phyloP scores from a whole-genome alignment of 2,888 invertebrate genomes.

The Nephrotoma flavescens region DNA sequence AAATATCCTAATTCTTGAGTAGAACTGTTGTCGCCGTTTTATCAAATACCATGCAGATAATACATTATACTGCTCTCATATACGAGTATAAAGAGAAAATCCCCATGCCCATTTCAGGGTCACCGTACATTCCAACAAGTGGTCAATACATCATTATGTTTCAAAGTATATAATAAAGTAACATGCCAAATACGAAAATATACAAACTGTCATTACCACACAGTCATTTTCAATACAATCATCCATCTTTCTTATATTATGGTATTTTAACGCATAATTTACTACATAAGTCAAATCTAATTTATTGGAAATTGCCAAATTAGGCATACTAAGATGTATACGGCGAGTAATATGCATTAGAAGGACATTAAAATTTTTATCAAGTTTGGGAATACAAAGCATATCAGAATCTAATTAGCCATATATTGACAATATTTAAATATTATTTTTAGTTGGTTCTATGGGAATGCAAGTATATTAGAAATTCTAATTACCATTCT shows the following conservation, averaged over 20 bases:
- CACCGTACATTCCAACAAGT: background rate
- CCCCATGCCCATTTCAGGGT: background rate
- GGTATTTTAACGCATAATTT: background rate
- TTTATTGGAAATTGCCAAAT: background rate
- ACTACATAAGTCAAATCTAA: background rate
- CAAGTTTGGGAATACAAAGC: background rate
- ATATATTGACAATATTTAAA: background rate
- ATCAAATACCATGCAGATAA: too few relatives aligned
- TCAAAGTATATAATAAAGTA: background rate
- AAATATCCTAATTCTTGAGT: too few relatives aligned
- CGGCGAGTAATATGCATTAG: background rate
- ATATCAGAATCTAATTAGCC: background rate
- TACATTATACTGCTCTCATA: too few relatives aligned
- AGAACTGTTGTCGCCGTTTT: too few relatives aligned
- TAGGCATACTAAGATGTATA: background rate
- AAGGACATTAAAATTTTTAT: background rate
- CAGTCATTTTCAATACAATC: background rate
- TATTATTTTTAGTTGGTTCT: background rate
- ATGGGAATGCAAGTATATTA: background rate
- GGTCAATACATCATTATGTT: background rate
- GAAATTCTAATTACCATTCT: background rate
- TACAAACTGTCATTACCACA: background rate
- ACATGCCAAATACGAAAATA: background rate
- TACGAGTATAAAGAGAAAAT: background rate
- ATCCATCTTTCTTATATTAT: background rate